A percentile compares a stretch with the other conserved stretches of the same genome.
Conservation (phyloP, 2,113 vertebrate genomes). For the Daubentonia madagascariensis region DNA sequence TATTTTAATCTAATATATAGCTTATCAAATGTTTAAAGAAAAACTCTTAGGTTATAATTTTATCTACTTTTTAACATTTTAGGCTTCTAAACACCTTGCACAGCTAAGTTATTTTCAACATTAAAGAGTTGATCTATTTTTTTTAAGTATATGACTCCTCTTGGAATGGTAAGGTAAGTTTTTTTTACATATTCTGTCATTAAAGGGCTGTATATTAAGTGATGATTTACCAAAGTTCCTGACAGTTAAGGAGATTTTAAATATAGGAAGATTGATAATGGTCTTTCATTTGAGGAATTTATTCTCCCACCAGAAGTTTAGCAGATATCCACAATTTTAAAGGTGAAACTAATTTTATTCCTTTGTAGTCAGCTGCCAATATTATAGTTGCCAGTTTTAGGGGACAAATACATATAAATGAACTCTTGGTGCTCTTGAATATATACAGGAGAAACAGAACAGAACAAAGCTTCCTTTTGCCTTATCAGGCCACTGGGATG, state of each 20-base stretch:
- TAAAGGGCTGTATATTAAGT: slow-evolving; percentile 70
- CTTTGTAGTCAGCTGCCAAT: background rate
- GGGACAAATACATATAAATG: background rate
- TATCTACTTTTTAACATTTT: background rate
- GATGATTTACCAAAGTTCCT: slow-evolving; percentile 61
- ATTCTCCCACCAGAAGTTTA: slow-evolving; percentile 29
- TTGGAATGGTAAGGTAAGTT: slow-evolving; percentile 59
- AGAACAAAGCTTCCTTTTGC: background rate
- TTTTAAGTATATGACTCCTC: slow-evolving; percentile 47
- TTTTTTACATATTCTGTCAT: slow-evolving; percentile 74
- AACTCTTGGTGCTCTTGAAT: background rate
- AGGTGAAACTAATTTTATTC: background rate
- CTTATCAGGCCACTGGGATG: background rate
- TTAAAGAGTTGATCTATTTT: slow-evolving; percentile 55
- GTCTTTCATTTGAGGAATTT: slow-evolving; percentile 67
- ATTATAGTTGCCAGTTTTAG: background rate
- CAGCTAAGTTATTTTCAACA: slow-evolving; percentile 27
- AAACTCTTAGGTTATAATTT: background rate
- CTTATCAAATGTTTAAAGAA: slow-evolving; percentile 5
- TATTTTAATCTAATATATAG: background rate
- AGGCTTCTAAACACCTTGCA: background rate
- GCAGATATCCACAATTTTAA: background rate
- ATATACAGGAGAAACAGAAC: background rate
- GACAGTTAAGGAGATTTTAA: slow-evolving; percentile 71
- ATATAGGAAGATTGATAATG: slow-evolving; percentile 57